phyloP scores from a whole-genome alignment of 1,140 invertebrate species.

The Drosophila dunni region DNA sequence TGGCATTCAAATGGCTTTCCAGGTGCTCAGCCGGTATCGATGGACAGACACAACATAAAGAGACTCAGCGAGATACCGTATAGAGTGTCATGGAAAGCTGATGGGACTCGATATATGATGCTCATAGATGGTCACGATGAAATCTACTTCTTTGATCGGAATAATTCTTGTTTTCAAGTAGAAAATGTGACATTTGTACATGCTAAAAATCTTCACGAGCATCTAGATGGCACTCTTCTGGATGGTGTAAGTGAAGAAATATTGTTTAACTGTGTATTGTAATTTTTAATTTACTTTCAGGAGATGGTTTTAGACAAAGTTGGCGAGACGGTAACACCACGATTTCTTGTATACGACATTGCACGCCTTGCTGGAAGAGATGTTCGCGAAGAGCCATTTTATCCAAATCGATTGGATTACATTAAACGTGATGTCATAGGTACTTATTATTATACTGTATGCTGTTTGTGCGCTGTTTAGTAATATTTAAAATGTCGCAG shows the following conservation, averaged over 20 bases:
- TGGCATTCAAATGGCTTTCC: constrained; percentile 95
- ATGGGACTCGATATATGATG: constrained; percentile 99
- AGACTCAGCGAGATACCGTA: constrained; percentile 93
- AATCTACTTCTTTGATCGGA: constrained; percentile 97
- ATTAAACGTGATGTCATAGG: constrained; percentile 90
- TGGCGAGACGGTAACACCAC: constrained; percentile 89
- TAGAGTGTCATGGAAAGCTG: constrained; percentile 99
- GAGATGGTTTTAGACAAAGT: constrained; percentile 98
- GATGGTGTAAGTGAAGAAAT: constrained; percentile 88
- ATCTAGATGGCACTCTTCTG: constrained; percentile 93
- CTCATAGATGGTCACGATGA: constrained; percentile 93
- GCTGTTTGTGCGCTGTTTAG: neutral
- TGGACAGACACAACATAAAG: constrained; percentile 93
- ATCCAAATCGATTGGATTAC: constrained; percentile 90
- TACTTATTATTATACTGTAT: constrained; percentile 32
- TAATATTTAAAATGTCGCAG: constrained; percentile 55
- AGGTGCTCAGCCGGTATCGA: constrained; percentile 98
- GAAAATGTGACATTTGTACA: constrained; percentile 91
- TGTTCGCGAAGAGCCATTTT: constrained; percentile 91
- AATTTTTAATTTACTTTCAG: constrained; percentile 85
- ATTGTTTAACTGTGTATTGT: neutral
- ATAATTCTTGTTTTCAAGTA: constrained; percentile 97
- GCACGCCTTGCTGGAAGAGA: constrained; percentile 93
- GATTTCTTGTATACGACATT: constrained; percentile 98
- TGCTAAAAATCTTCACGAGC: constrained; percentile 89